These are phyloP conservation scores for Shinisaurus crocodilurus DNA, from an alignment of 2,113 vertebrate species.

Conservation along the genomic window DNA sequence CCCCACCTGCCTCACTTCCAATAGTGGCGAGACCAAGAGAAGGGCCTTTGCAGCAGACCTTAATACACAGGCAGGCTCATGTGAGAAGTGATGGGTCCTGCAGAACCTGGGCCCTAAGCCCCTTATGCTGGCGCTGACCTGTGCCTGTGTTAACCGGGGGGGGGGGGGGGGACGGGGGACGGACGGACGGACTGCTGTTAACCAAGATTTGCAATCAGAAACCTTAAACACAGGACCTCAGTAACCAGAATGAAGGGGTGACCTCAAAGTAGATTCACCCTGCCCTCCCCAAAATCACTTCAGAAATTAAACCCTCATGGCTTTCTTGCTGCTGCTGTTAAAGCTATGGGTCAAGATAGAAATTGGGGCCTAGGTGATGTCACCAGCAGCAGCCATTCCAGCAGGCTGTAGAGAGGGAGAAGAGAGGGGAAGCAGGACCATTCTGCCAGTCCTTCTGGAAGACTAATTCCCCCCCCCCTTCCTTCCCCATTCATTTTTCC, in stretches of 20 bases:
- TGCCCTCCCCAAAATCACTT: neutral
- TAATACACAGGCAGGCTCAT: neutral
- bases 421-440: neutral
- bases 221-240: neutral
- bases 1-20: too few relatives aligned
- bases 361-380: neutral
- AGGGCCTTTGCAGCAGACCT: neutral
- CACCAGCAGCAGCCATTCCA: too few relatives aligned
- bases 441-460: too few relatives aligned
- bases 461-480: too few relatives aligned
- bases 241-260: neutral
- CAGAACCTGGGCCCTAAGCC: neutral
- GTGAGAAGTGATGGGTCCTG: neutral
- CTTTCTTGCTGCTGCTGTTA: neutral
- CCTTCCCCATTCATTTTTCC: too few relatives aligned
- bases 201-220: neutral
- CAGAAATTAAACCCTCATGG: neutral
- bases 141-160: neutral
- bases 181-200: too few relatives aligned
- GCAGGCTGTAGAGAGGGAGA: neutral
- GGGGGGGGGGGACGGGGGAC: fast-evolving
- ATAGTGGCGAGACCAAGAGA: too few relatives aligned
- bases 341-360: neutral
- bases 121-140: neutral
- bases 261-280: neutral